Conservation (phyloP, 2,888 invertebrate species). For the Psylliodes chrysocephalus region DNA sequence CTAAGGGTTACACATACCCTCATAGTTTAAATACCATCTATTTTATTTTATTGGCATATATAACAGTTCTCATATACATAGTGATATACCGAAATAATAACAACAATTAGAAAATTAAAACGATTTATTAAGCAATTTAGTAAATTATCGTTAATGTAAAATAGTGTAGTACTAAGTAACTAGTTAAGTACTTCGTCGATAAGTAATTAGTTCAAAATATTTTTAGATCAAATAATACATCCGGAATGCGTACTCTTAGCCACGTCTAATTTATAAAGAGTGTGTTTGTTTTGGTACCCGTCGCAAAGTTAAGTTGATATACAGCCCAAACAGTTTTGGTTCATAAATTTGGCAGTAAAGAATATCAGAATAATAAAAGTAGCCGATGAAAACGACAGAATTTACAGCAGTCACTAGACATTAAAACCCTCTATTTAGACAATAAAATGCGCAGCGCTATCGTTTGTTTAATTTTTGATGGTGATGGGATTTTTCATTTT, state of each 20-base stretch:
- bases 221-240: too few relatives aligned
- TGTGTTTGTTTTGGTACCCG: constrained; percentile 39
- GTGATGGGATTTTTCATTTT: constrained; percentile 37
- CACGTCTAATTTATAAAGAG: constrained; percentile 17
- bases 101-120: too few relatives aligned
- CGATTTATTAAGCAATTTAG: not conserved
- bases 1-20: too few relatives aligned
- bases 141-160: not conserved
- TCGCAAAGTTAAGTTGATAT: constrained; percentile 39
- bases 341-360: constrained; percentile 43
- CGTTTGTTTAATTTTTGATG: constrained; percentile 33
- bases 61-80: too few relatives aligned
- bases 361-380: constrained; percentile 42
- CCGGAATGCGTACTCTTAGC: constrained; percentile 10
- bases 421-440: constrained; percentile 37
- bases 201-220: too few relatives aligned
- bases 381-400: constrained; percentile 42
- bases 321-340: constrained; percentile 37
- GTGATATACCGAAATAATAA: too few relatives aligned
- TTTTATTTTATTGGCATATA: too few relatives aligned
- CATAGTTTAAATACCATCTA: too few relatives aligned
- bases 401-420: constrained; percentile 37
- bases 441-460: constrained; percentile 33
- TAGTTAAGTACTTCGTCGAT: too few relatives aligned
- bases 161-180: too few relatives aligned